Evolutionary conservation across 2,113 vertebrate species (phyloP).

Genomic region (Salminus brasiliensis): DNA sequence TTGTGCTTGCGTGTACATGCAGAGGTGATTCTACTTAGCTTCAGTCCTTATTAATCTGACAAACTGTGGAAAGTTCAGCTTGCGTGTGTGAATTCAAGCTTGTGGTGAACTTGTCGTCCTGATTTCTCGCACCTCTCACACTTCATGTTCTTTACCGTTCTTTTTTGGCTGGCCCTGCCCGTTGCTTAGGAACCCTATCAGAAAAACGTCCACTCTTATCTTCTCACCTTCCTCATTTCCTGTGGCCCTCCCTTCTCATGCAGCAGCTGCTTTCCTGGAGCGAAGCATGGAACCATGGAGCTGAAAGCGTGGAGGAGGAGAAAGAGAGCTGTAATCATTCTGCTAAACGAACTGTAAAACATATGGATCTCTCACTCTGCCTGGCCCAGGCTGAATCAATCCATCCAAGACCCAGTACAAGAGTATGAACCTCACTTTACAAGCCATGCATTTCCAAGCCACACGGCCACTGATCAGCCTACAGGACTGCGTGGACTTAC

Average conservation of each 20-base stretch:
- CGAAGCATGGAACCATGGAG: neutral
- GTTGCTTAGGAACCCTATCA: slow-evolving; percentile 76
- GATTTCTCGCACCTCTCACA: slow-evolving; percentile 40
- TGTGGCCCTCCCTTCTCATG: slow-evolving; percentile 63
- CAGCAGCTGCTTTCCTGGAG: slow-evolving; percentile 67
- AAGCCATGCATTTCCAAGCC: no score
- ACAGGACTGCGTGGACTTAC: no score
- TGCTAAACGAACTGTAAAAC: slow-evolving; percentile 20
- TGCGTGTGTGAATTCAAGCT: slow-evolving; percentile 20
- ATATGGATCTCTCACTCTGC: slow-evolving; percentile 24
- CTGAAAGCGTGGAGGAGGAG: neutral
- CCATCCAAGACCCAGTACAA: slow-evolving; percentile 12
- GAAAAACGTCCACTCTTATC: slow-evolving; percentile 73
- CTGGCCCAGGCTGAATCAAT: slow-evolving; percentile 27
- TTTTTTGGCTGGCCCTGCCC: slow-evolving; percentile 41
- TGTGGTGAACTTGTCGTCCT: slow-evolving; percentile 16
- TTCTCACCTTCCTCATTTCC: slow-evolving; percentile 78
- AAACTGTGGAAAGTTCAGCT: slow-evolving; percentile 6
- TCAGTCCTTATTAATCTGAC: neutral
- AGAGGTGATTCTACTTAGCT: neutral
- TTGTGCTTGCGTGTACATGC: neutral
- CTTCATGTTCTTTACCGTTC: slow-evolving; percentile 51
- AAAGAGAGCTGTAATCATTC: slow-evolving; percentile 28
- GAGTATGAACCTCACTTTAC: neutral
- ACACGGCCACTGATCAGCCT: neutral